Evolutionary conservation across 2,888 invertebrate species (phyloP), one percentile per base, ranked within the genome.

Genomic region (Listrodromus nycthemerus): DNA sequence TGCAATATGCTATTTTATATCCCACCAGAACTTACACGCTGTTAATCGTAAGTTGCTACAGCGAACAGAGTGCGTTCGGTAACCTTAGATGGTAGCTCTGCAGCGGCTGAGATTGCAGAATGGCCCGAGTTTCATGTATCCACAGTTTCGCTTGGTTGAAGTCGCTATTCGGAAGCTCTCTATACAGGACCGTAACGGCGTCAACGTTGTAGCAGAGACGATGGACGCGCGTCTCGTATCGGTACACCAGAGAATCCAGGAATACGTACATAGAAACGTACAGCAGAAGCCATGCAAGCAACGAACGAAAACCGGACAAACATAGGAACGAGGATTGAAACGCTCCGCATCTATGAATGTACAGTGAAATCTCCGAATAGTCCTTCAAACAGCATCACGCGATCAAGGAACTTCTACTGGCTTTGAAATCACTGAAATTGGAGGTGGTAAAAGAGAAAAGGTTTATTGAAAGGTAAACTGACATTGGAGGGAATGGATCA

Each of bases 101-200:
- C 27, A 27, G 10, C 5, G 21, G 45, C 61, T 73, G 73, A 73
- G 73, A 41, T 73, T 73, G 41, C 58, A 24, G 30, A 58, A 67
- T 37, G 41, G 37, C 41, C 66, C 30, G n/a, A 55, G 55, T 13
- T 55, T 24, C 55, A 4, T 55, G 65, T 48, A 69, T 55, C 27
- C 58, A 33, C 55, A 30, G 58, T 67, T 27, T 67, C 55, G 67
- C 58, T 77, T 77, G 48, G 76, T 77, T 77, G 67, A 33, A 77
- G 55, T 77, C 67, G 58, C 37, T 19, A 77, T 67, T 77, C 76
- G 45, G 27, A 27, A 67, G 24, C 58, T 52, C 41, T 45, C 58
- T 67, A 45, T 61, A 45, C 19, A 19, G 16, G 55, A 41, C 27
- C 27, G 41, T 77, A 77, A 77, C 76, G 66, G 55, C 45, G 66